Evolutionary conservation across 2,888 invertebrate species (phyloP), one percentile per base, ranked within the genome.

Genomic region (Chirona hameri): DNA sequence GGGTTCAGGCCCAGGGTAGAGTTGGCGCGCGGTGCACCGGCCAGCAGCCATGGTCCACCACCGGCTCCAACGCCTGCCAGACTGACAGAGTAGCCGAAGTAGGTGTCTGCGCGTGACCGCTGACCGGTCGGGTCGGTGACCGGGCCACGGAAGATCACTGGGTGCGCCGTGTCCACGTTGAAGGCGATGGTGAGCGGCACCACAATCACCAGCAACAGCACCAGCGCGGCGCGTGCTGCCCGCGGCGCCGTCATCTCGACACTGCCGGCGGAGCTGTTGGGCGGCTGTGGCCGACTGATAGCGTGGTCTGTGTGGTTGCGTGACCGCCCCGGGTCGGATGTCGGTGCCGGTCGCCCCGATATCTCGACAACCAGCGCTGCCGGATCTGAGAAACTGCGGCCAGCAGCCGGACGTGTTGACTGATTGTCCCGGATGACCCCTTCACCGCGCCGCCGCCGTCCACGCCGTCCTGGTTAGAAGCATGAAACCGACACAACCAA

Each of bases 1-100:
- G 80, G 29, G 80, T 87, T 87, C 4, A 86, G 85, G 81, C 87
- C 86, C 79, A 88, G 85, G 0, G 89, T 88, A 10, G 90, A 90
- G 86, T 90, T 91, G 18, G 90, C 90, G 82, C 89, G 88, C 5
- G 91, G 91, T 24, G 91, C 90, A 65, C 90, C 90, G 84, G 90
- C 87, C 57, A 91, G 86, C 46, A 91, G 82, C 15, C 9, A 27
- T 1, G 80, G 27, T n/a, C 9, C 15, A 29, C 4, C 52, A 1
- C 5, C 18, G 18, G 5, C 2, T 3, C 52, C 52, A 52, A 12
- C 48, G 52, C 48, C 52, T 27, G 15, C 29, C 29, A 80, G 80
- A 31, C 39, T 83, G 48, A 85, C 84, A 1, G 85, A 83, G 82
- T 84, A 85, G n/a, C 85, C 85, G 69, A 85, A 85, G 81, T 84